Evolutionary conservation across 64 coral and sea anemone species (phyloP), one percentile per base, ranked within the genome.

Genomic region (Montipora capricornis): DNA sequence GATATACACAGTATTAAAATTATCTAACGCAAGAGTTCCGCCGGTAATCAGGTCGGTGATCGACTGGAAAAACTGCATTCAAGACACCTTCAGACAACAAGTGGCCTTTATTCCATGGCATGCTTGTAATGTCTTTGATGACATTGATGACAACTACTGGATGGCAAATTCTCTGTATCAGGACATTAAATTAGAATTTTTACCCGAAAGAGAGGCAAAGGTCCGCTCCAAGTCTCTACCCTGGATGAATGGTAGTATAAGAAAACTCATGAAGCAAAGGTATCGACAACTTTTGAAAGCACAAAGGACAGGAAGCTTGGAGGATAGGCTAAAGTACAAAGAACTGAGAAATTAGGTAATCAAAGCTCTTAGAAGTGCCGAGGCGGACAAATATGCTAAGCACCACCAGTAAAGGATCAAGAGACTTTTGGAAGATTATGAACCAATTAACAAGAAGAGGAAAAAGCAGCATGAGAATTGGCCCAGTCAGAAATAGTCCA

Each of bases 121-220:
- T 92, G 26, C 59, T 10, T 86, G 90, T 61, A 92, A 92, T 50
- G 78, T 92, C 15, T 84, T 84, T 47, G 90, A 92, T 37, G 70
- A 92, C 20, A 75, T 92, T 49, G 71, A 84, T 76, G 90, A 92
- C 44, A 92, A 85, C 44, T 84, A 92, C 73, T 84, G 81, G 81
- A 76, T 92, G 68, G 73, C 90, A 75, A 52, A 83, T 53, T 15
- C 70, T 47, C 5, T 85, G 14, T 92, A 92, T 20, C 74, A 92
- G 50, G 49, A 74, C 47, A 61, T 68, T 47, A 64, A 59, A 48
- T 14, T 44, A 17, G 79, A 84, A 20, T 74, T 71, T 76, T 5
- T 92, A 59, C 37, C 20, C 17, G 14, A 53, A 19, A 84, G 80
- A 47, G 84, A 92, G 59, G 81, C 37, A 8, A 85, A 85, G 45